phyloP scores from a whole-genome alignment of 1,140 invertebrate genomes.

The Galleria mellonella region DNA sequence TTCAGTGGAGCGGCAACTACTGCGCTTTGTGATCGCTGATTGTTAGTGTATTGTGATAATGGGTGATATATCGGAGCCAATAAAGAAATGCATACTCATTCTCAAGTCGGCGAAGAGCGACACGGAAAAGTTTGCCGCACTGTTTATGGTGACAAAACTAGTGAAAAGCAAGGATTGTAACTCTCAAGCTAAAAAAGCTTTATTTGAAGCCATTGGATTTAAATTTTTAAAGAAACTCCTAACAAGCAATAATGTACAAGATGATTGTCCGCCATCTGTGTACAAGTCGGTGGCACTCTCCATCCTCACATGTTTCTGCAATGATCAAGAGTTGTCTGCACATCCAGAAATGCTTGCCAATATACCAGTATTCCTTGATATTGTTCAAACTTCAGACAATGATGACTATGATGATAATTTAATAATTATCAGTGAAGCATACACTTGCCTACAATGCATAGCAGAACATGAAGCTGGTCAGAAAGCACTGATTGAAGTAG shows the following conservation, averaged over 20 bases:
- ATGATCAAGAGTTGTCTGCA: slow-evolving; percentile 84
- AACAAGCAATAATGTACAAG: slow-evolving; percentile 82
- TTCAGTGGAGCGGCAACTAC: slow-evolving; percentile 58
- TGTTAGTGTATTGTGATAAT: slow-evolving; percentile 62
- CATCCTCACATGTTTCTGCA: slow-evolving; percentile 88
- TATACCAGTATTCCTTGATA: slow-evolving; percentile 87
- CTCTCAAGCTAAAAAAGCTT: slow-evolving; percentile 80
- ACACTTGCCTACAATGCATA: slow-evolving; percentile 87
- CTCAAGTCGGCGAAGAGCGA: slow-evolving; percentile 86
- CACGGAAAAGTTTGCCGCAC: slow-evolving; percentile 92
- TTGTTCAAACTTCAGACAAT: slow-evolving; percentile 86
- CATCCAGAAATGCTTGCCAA: slow-evolving; percentile 88
- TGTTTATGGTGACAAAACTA: slow-evolving; percentile 93
- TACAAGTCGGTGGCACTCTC: slow-evolving; percentile 93
- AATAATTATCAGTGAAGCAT: slow-evolving; percentile 91
- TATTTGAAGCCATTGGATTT: slow-evolving; percentile 92
- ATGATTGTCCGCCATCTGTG: slow-evolving; percentile 88
- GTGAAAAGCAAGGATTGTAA: slow-evolving; percentile 87
- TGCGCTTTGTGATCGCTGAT: slow-evolving; percentile 48
- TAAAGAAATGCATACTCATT: slow-evolving; percentile 87
- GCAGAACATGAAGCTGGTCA: slow-evolving; percentile 83
- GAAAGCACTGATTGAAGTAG: slow-evolving; percentile 83
- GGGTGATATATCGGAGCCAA: slow-evolving; percentile 82
- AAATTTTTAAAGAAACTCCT: slow-evolving; percentile 88
- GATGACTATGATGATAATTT: slow-evolving; percentile 89